Evolutionary conservation across 2,797 vertebrate genomes (phyloP).

Genomic region (Myiothlypis coronata): DNA sequence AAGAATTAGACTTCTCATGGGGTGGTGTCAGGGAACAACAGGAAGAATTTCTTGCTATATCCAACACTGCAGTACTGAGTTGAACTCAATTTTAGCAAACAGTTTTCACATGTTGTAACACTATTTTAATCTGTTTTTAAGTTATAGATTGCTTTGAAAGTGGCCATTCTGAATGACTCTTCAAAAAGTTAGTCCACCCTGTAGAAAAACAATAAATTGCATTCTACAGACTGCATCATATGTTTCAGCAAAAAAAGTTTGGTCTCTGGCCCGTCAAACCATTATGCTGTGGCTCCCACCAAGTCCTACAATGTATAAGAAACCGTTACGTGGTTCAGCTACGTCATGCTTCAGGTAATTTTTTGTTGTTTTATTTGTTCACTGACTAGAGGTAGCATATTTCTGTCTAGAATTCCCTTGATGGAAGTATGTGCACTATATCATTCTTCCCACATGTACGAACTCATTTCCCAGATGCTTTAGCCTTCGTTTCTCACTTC

Average conservation of each 20-base stretch:
- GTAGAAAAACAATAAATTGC: not conserved
- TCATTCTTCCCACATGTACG: rapidly evolving
- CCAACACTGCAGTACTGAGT: rapidly evolving
- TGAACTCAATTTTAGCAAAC: not conserved
- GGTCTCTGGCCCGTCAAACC: not conserved
- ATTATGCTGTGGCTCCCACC: not conserved
- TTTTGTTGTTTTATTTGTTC: not conserved
- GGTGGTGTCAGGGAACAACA: not conserved
- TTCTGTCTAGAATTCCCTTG: not conserved
- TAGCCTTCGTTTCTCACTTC: not conserved
- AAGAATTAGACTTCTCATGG: not conserved
- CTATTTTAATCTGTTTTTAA: not conserved
- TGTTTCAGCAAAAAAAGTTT: not conserved
- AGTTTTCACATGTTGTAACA: not conserved
- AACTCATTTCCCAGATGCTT: not conserved
- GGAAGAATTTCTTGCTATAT: not conserved
- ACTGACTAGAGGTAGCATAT: not conserved
- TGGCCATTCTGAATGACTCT: not conserved
- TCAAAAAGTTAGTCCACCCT: not conserved
- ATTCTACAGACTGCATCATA: not conserved
- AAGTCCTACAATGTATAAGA: not conserved
- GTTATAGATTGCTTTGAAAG: not conserved
- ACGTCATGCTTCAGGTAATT: not conserved
- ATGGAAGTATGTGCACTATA: not conserved
- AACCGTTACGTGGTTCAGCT: not conserved